Base-by-base conservation (phyloP, 1,140 invertebrate species). In the Thalassaphorura encarpata region DNA sequence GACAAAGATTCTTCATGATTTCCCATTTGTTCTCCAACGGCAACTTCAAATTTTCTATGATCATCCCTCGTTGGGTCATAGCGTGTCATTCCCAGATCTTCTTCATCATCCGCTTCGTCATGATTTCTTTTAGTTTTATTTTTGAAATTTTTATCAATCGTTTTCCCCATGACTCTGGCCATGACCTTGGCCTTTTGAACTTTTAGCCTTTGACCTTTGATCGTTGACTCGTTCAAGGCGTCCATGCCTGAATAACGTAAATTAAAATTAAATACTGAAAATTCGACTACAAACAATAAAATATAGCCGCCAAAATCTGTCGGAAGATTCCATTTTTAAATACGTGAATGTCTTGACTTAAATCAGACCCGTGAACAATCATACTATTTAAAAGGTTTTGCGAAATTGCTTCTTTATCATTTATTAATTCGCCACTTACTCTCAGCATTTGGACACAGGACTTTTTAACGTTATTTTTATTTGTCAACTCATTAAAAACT, bases 131-230 rank as follows among this genome's bases (percentile, higher is more conserved):
- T 23, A n/a, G 4, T 36, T 24, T 11, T 24, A 46, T 1, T 39
- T 28, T 41, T 39, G 24, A 13, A 27, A 47, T 3, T 23, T 24
- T 18, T 4, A 28, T 13, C n/a, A n/a, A 36, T 41, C n/a, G 11
- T 52, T 2, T 24, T 45, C 4, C 60, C 60, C 27, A 62, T 27
- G 21, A 62, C 47, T 48, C 52, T 19, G n/a, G 28, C 50, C 21
- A 62, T 28, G 33, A 62, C 48, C 33, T 51, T 51, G 18, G 48
- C 48, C 19, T 33, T 21, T 19, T 51, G 48, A 15, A 51, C 48
- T 51, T 51, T 51, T 8, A 51, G 28, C 28, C 26, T 51, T 5
- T 31, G 33, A 4, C 48, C 48, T 19, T 51, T 51, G 26, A 26
- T 31, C 21, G 13, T 51, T 33, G 48, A 33, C 13, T 51, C 33